Conservation (phyloP, 2,113 vertebrate genomes). For the Odocoileus virginianus region DNA sequence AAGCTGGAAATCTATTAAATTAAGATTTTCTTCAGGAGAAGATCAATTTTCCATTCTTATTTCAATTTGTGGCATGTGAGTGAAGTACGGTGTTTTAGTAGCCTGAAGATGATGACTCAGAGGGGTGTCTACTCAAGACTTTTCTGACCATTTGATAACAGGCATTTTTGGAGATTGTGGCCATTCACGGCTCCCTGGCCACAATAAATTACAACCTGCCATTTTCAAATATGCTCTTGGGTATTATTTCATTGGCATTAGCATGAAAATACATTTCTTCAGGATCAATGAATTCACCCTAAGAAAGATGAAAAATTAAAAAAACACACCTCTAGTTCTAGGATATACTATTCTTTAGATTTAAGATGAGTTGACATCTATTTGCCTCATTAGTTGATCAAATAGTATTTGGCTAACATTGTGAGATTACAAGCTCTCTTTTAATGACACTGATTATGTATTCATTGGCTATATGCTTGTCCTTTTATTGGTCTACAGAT, state of each 20-base stretch:
- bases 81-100: not conserved
- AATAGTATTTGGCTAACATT: constrained; percentile 58
- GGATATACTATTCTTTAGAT: not conserved
- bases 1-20: not conserved
- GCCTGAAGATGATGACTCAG: not conserved
- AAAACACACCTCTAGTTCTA: not conserved
- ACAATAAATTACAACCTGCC: constrained; percentile 37
- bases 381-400: constrained; percentile 53
- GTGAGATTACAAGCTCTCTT: constrained; percentile 25
- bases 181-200: not conserved
- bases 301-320: constrained; percentile 38
- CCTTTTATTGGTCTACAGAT: not conserved
- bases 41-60: constrained; percentile 32
- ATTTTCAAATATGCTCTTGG: constrained; percentile 36
- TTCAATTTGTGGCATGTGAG: not conserved
- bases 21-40: not conserved
- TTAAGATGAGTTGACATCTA: constrained; percentile 60
- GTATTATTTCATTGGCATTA: constrained; percentile 29
- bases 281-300: constrained; percentile 13
- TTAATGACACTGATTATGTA: constrained; percentile 13
- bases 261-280: not conserved
- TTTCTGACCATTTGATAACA: not conserved
- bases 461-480: constrained; percentile 40
- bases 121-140: not conserved
- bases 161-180: constrained; percentile 17